A percentile compares a stretch with the other conserved stretches of the same genome.
Conservation (phyloP, 2,797 vertebrate species). For the Cyprinodon diabolis region DNA sequence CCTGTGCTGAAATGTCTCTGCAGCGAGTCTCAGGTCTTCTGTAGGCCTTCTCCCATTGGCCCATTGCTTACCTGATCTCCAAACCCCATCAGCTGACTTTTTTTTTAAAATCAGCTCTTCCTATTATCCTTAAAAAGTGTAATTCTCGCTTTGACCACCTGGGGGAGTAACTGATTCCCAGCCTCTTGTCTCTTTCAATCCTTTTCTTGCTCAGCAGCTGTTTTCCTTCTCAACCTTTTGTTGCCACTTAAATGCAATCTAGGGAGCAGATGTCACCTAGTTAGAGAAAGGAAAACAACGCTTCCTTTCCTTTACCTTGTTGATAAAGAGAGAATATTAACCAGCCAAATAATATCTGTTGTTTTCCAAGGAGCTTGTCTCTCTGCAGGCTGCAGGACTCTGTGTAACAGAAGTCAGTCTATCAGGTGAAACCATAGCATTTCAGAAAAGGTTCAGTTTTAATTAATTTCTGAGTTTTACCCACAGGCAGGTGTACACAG, state of each 20-base stretch:
- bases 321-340: neutral
- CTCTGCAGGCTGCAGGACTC: neutral
- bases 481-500: slow-evolving; percentile 75
- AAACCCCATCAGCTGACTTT: neutral
- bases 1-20: neutral
- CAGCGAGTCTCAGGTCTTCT: neutral
- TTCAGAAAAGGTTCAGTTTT: slow-evolving; percentile 25
- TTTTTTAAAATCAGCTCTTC: neutral
- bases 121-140: neutral
- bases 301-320: neutral
- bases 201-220: neutral
- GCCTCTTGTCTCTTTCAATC: neutral
- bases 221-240: neutral
- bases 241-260: neutral
- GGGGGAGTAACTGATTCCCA: neutral
- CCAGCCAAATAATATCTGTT: neutral
- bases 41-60: no score
- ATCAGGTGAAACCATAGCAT: slow-evolving; percentile 30
- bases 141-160: neutral
- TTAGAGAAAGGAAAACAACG: neutral
- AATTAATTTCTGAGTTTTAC: slow-evolving; percentile 44
- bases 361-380: neutral
- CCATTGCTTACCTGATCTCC: neutral
- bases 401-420: neutral
- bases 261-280: neutral